Evolutionary conservation across 2,888 invertebrate genomes (phyloP), one percentile per base, ranked within the genome.

Genomic region (Eupithecia subumbrata): DNA sequence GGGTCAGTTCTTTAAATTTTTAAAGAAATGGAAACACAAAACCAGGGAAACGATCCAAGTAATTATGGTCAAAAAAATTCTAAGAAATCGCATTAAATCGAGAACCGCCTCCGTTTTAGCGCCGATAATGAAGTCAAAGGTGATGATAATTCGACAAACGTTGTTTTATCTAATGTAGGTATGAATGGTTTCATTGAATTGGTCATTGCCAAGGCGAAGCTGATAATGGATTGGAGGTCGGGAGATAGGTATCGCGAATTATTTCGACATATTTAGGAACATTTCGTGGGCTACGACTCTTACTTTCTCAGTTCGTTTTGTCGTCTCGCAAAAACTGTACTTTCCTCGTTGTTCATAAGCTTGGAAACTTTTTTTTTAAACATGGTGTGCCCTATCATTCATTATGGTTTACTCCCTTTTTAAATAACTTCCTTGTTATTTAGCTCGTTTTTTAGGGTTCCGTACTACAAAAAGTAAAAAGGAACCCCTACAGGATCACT

Each of bases 131-230:
- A n/a, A n/a, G 78, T 76, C 75, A 76, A 30, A 76, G 79, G 75
- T 76, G 71, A n/a, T 4, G 73, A 71, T 73, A 60, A 73, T 60
- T 72, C 34, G 60, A 75, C 72, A 78, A 76, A 74, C 72, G 30
- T 45, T 74, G 76, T 60, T 12, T 76, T 75, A 74, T 70, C 66
- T 18, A 18, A 48, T 40, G 64, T n/a, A n/a, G n/a, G n/a, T n/a
- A 5, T 63, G 34, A 75, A 77, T 60, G 30, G 68, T 70, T 64
- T 75, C 76, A 72, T 76, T 75, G 63, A 67, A 72, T 22, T 52
- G 66, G 69, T 75, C 78, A 80, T 69, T 76, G 76, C 37, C 77
- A 78, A 80, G 74, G 72, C 69, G 16, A 76, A 69, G 48, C 63
- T 75, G 45, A 70, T 69, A 74, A 60, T 34, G 25, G 9, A 7